Base-by-base conservation (phyloP, 2,113 vertebrate species). In the Bos indicus region DNA sequence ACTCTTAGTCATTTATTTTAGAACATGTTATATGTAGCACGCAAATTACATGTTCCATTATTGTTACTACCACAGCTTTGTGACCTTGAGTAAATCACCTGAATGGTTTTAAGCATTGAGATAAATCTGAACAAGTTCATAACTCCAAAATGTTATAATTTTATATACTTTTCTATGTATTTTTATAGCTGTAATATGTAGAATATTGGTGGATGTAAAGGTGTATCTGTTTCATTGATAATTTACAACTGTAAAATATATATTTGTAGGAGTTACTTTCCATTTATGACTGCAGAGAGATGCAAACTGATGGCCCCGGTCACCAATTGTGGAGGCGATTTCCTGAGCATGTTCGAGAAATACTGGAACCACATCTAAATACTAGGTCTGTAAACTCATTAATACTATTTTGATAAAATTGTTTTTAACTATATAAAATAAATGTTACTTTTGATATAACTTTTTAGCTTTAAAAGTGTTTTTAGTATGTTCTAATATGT, bases 331-430 rank as follows among this genome's bases (percentile, higher is more conserved):
- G 99, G 99, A 99, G 99, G 91, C 99, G 99, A 92, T 99, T 99
- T 98, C 99, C 99, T 40, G 99, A 99, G 87, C 99, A 99, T 1
- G 99, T 99, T 97, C 99, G 99, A 92, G 99, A 99, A 98, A 99
- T 99, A 81, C 98, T 99, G 97, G 99, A 99, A 97, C 99, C 99
- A 86, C 99, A 99, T 97, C 99, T 99, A 78, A 99, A 99, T 98
- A 99, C 99, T 98, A 99, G 99, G 99, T 99, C 95, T 92, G 15
- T 62, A 60, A 28, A 54, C 21, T 82, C 16, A 43, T 94, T 96
- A 92, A 89, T 90, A 36, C 6, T 71, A 43, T 81, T 94, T 90
- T 89, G 10, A 74, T 28, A 91, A 46, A 48, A 26, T 93, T 94
- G 10, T 88, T 67, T 90, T 84, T 46, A 74, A 87, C 48, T 64